Percentiles rank a stretch among this genome's conserved stretches.
Evolutionary conservation across 2,797 vertebrate genomes (phyloP).

Genomic region (Macropodus opercularis): DNA sequence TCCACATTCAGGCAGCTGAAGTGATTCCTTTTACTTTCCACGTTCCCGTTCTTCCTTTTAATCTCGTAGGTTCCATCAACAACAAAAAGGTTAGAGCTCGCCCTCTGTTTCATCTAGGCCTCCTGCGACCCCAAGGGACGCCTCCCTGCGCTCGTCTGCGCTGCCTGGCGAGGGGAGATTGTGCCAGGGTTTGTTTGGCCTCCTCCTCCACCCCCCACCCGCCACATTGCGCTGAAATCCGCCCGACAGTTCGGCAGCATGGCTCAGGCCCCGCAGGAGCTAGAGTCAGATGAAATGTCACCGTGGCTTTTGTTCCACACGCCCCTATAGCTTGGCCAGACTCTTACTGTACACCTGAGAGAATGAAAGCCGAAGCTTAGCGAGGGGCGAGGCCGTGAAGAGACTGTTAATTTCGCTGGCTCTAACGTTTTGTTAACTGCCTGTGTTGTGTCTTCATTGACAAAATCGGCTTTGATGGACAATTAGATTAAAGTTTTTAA

Average conservation of each 20-base stretch:
- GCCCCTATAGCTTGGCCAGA: constrained; percentile 71
- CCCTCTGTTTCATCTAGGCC: constrained; percentile 81
- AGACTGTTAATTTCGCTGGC: constrained; percentile 29
- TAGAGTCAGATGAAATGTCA: constrained; percentile 82
- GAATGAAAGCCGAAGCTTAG: constrained; percentile 39
- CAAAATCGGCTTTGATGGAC: constrained; percentile 53
- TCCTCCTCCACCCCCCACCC: constrained; percentile 65
- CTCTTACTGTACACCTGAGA: constrained; percentile 72
- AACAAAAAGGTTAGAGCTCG: constrained; percentile 79
- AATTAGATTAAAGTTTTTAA: constrained; percentile 55
- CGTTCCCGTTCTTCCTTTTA: constrained; percentile 71
- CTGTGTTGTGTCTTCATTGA: constrained; percentile 52
- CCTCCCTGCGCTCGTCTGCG: constrained; percentile 65
- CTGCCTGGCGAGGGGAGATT: constrained; percentile 73
- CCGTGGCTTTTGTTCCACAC: constrained; percentile 74
- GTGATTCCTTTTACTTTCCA: constrained; percentile 67
- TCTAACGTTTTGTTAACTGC: constrained; percentile 29
- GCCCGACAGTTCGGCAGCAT: constrained; percentile 78
- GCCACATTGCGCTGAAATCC: constrained; percentile 78
- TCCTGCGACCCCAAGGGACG: constrained; percentile 70
- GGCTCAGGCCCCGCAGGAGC: constrained; percentile 76
- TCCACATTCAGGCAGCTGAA: constrained; percentile 44
- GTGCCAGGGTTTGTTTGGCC: constrained; percentile 81
- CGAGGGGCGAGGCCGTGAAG: constrained; percentile 17
- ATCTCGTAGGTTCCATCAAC: constrained; percentile 75